Evolutionary conservation across 1,140 invertebrate species (phyloP), one percentile per base, ranked within the genome.

Genomic region (Aporrectodea caliginosa): DNA sequence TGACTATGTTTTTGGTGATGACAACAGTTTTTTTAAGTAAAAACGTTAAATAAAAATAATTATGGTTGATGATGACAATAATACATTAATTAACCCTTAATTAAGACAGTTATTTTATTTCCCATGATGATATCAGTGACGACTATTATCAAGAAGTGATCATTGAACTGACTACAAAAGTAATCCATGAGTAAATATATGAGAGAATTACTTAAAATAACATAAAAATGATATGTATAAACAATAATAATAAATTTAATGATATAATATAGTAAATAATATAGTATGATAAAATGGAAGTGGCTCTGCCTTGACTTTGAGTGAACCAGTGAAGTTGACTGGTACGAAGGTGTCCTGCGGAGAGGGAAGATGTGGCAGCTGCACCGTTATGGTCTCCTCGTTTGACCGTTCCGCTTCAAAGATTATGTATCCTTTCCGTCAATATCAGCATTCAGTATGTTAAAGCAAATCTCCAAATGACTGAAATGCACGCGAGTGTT

Each of bases 281-380:
- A n/a, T n/a, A n/a, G n/a, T n/a, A n/a, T n/a, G n/a, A n/a, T n/a
- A n/a, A n/a, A n/a, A n/a, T n/a, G n/a, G n/a, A n/a, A n/a, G n/a
- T n/a, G n/a, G n/a, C n/a, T n/a, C n/a, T n/a, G n/a, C n/a, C n/a
- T n/a, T n/a, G 12, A 31, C 14, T 2, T 30, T n/a, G n/a, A n/a
- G n/a, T n/a, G n/a, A n/a, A n/a, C n/a, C n/a, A 76, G 75, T 76
- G 29, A 76, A 76, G 6, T 89, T 97, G 76, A 93, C 91, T 79
- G 95, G 95, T 16, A 96, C 95, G 1, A 97, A 97, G 88, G 86
- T 96, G 35, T 95, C 94, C 27, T 97, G 95, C 86, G 94, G 93
- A 0, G 95, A 98, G 90, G 96, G 95, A 72, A 95, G 95, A 1
- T 98, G 95, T 85, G 95, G 95, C 0, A 95, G 95, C 0, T 98